A percentile compares a stretch with the other conserved stretches of the same genome.
Conservation (phyloP, 2,797 vertebrate genomes). For the Scomberomorus guttatus region DNA sequence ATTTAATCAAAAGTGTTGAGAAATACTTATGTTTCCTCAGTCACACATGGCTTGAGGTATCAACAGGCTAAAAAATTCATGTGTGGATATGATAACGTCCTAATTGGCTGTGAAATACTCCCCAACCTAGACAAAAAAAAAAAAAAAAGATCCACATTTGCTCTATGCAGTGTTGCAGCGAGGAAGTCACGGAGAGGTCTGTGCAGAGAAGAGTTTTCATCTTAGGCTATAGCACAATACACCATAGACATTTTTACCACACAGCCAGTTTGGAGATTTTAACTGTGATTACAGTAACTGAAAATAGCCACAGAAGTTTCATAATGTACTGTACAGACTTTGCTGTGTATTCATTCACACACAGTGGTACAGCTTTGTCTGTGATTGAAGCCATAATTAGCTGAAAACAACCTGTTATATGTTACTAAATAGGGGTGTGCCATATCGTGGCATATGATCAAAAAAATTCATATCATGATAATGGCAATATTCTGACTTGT, state of each 20-base stretch:
- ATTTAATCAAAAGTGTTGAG: slow-evolving; percentile 13
- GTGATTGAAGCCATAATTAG: not conserved
- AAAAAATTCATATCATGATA: too few relatives aligned
- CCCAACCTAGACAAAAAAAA: not conserved
- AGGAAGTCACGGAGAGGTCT: not conserved
- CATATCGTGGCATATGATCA: too few relatives aligned
- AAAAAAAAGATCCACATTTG: not conserved
- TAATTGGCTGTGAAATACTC: slow-evolving; percentile 27
- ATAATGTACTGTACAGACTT: not conserved
- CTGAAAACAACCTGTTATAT: not conserved
- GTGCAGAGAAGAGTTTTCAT: not conserved
- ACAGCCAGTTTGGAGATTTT: not conserved
- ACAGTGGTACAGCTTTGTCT: not conserved
- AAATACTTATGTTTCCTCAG: not conserved
- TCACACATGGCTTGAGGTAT: not conserved
- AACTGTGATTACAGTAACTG: not conserved
- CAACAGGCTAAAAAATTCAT: slow-evolving; percentile 2
- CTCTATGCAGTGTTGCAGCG: not conserved
- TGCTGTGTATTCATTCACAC: not conserved
- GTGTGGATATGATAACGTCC: not conserved
- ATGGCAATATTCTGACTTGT: too few relatives aligned
- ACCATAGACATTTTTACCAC: not conserved
- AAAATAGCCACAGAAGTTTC: not conserved
- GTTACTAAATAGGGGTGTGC: too few relatives aligned
- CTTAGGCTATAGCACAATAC: not conserved